phyloP scores from a whole-genome alignment of 1,140 invertebrate genomes.

The Penaeus japonicus region DNA sequence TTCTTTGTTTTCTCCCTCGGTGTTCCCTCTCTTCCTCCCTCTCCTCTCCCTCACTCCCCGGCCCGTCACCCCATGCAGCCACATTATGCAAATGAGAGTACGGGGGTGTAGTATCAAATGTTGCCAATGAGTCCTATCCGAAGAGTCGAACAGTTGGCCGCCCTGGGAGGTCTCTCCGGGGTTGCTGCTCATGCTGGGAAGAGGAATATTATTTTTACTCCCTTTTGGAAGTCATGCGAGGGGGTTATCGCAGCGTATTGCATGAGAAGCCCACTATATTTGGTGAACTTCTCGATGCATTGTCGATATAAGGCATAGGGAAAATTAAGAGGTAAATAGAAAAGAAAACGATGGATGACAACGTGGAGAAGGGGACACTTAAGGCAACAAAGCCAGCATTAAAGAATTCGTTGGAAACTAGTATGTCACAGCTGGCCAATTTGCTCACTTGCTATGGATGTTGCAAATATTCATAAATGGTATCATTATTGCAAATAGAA shows the following conservation, averaged over 20 bases:
- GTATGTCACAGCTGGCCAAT: too few species aligned
- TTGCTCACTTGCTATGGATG: too few species aligned
- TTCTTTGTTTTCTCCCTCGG: too few species aligned
- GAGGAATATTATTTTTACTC: background rate
- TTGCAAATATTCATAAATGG: too few species aligned
- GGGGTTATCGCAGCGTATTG: background rate
- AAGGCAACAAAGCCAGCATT: too few species aligned
- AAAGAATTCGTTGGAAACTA: too few species aligned
- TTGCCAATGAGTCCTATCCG: background rate
- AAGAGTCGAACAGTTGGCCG: background rate
- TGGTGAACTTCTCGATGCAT: too few species aligned
- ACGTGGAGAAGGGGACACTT: too few species aligned
- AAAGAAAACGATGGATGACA: too few species aligned
- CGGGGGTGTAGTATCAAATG: conserved; percentile 13
- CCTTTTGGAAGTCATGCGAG: background rate
- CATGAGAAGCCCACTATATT: background rate
- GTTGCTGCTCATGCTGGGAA: background rate
- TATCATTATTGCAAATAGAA: too few species aligned
- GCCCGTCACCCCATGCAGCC: background rate
- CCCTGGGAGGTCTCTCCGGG: background rate
- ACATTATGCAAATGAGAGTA: conserved; percentile 3
- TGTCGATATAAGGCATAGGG: too few species aligned
- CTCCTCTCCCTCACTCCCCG: background rate
- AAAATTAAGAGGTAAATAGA: too few species aligned
- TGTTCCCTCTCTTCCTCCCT: background rate